Conservation (phyloP, 37 sponge, comb jelly and placozoan genomes). For the Oopsacas minuta region DNA sequence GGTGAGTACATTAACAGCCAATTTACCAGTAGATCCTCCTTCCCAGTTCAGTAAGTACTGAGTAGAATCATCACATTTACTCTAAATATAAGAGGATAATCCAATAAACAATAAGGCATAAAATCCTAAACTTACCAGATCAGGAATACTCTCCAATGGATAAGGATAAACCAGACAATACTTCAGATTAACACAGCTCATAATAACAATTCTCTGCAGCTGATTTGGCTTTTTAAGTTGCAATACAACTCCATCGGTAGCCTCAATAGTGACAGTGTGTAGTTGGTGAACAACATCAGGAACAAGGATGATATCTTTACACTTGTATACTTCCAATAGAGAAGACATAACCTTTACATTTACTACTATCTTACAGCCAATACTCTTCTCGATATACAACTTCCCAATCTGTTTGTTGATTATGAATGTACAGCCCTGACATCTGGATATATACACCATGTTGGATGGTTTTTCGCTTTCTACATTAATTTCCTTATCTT, state of each 20-base stretch:
- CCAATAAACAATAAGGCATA: too few species aligned
- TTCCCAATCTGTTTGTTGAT: neutral
- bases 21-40: neutral
- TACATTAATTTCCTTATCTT: neutral
- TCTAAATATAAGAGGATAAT: neutral
- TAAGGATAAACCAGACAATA: neutral
- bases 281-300: neutral
- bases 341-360: neutral
- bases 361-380: neutral
- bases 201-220: neutral
- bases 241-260: neutral
- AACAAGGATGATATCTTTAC: neutral
- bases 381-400: constrained; percentile 8
- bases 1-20: neutral
- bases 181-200: neutral
- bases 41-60: neutral
- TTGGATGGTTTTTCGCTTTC: neutral
- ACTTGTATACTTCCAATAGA: neutral
- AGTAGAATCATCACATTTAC: neutral
- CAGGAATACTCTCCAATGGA: neutral
- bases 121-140: neutral
- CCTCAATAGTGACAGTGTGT: neutral
- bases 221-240: neutral
- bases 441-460: constrained; percentile 15
- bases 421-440: neutral